These are phyloP conservation scores for Haplotaxodon microlepis DNA, from an alignment of 2,113 vertebrate species.

Conservation along the genomic window DNA sequence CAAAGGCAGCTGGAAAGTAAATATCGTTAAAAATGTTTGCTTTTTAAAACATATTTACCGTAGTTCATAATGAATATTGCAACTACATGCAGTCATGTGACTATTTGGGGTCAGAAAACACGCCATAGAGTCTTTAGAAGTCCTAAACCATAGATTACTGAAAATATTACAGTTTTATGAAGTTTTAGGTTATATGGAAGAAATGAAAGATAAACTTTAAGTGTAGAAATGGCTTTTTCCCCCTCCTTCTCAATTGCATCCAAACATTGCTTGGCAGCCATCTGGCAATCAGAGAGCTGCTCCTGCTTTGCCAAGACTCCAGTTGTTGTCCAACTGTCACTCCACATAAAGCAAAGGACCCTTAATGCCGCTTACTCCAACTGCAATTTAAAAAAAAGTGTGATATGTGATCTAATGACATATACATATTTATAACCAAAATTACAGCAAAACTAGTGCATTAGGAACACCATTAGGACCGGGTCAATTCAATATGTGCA, in stretches of 20 bases:
- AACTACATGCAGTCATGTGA: background rate
- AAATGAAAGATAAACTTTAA: constrained; percentile 42
- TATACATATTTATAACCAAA: background rate
- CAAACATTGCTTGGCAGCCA: constrained; percentile 57
- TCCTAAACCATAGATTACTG: background rate
- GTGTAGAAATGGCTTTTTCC: constrained; percentile 18
- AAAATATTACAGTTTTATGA: constrained; percentile 27
- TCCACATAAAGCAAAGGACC: constrained; percentile 25
- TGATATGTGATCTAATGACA: background rate
- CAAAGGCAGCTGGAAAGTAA: background rate
- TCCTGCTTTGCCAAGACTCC: constrained; percentile 44
- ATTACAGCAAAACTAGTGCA: background rate
- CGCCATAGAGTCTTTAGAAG: background rate
- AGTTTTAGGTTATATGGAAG: constrained; percentile 32
- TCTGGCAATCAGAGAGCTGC: constrained; percentile 53
- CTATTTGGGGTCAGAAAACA: background rate
- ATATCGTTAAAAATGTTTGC: background rate
- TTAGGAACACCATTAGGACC: background rate
- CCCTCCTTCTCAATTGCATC: constrained; percentile 31
- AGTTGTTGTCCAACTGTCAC: constrained; percentile 45
- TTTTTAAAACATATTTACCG: background rate
- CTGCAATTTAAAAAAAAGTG: background rate
- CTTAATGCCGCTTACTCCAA: background rate
- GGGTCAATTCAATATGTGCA: background rate
- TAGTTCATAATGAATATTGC: background rate